Evolutionary conservation across 2,888 invertebrate species (phyloP), one percentile per base, ranked within the genome.

Genomic region (Dioctria linearis): DNA sequence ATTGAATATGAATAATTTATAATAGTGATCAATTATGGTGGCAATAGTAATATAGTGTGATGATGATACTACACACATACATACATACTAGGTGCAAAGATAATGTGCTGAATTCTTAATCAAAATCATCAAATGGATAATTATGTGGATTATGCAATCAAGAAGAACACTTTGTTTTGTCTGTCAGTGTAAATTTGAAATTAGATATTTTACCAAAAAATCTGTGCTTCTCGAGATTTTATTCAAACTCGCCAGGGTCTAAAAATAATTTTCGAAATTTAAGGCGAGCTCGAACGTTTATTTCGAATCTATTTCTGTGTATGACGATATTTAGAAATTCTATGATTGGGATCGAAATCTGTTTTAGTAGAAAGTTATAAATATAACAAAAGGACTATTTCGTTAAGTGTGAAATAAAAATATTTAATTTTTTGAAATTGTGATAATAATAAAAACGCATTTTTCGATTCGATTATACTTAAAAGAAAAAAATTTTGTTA

Each of bases 191-290:
- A 59, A 46, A 59, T 75, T 75, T 43, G 42, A 59, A 59, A 75
- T 75, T 39, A 42, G 57, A 59, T 75, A 9, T 75, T 59, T 43
- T 75, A 5, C n/a, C 57, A 37, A n/a, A 71, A 73, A 73, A 40
- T 37, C 54, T 54, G 61, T 65, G 57, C n/a, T 75, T 42, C 25
- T 25, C 40, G 59, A 75, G 11, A 40, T 11, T 25, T 61, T 59
- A 61, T 43, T 42, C 75, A 42, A 61, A 75, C 42, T 75, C 61
- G 75, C 75, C 42, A 42, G 37, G 59, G 37, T 57, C 75, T 65
- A 79, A 57, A 66, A 75, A 66, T 66, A 80, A 75, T 71, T 13
- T 51, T 66, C 46, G 80, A 80, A 80, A 80, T 80, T 80, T 66
- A 61, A 80, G 63, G 65, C 63, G 63, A 65, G 49, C 39, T 37